Evolutionary conservation across 1,140 invertebrate species (phyloP), one percentile per base, ranked within the genome.

Genomic region (Atta cephalotes): DNA sequence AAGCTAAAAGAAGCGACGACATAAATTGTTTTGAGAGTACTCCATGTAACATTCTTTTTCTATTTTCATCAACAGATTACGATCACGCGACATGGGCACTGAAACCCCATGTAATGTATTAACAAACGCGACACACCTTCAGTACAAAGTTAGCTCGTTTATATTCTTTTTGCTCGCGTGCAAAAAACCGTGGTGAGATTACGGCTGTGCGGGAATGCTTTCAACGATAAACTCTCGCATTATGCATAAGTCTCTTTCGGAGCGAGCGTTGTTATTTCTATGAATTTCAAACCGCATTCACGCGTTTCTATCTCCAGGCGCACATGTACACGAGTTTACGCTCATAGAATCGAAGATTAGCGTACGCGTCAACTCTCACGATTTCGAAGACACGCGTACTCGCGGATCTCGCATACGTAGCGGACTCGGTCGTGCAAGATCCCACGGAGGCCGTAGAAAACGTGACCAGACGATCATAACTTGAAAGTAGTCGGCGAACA

Each of bases 381-480:
- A 56, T 72, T 60, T 21, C 51, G 28, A 70, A 58, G 78, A 70
- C 45, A 25, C 65, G 49, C 25, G 63, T 39, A n/a, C n/a, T 18
- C 63, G 49, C 31, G 66, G 35, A 45, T 58, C 53, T 60, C n/a
- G 51, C 66, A 60, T 81, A 68, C 63, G 35, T 28, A n/a, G 21
- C 53, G 51, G 58, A 10, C 39, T 18, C 71, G 6, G n/a, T n/a
- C 71, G n/a, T 62, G 35, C 31, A 25, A 31, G 49, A 85, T 91
- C 87, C 87, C 90, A 90, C 89, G 90, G 87, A 77, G 85, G 70
- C 60, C 82, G 78, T 82, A 68, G 80, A 53, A 89, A 86, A 89
- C 90, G 90, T 91, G 90, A 91, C 89, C 63, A 81, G 81, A 65
- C 68, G 89, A 91, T 91, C 85, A 87, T 91, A 91, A 89, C 87